Evolutionary conservation across 2,797 vertebrate species (phyloP), one percentile per base, ranked within the genome.

Genomic region (Onychomys torridus): DNA sequence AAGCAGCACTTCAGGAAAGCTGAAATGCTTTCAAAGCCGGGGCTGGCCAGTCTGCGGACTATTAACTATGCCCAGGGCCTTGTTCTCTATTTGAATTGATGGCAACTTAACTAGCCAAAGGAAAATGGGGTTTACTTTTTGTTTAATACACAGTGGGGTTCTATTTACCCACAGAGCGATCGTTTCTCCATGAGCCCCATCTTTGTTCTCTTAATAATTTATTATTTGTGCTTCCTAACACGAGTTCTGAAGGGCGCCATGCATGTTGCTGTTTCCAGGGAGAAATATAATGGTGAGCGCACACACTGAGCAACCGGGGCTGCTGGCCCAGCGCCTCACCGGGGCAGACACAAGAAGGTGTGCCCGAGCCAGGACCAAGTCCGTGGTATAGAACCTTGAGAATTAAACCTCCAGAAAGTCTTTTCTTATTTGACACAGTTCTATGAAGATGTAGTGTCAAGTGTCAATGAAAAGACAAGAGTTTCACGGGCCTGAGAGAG

Each of bases 1-100:
- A 99, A 99, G 99, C 99, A 99, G 98, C 99, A 99, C 99, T 99
- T 99, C 98, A 99, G 99, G 97, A 99, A 99, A 99, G 99, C 99
- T 99, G 99, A 99, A 99, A 99, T 98, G 99, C 98, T 99, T 99
- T 99, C 99, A 99, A 98, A 99, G 98, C 97, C 97, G 87, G 91
- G 98, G 98, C 98, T 98, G 98, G 98, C 98, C 98, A 97, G 95
- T 93, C 97, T 98, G 98, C 96, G 94, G 98, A 98, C 99, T 99
- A 99, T 99, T 99, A 99, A 99, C 99, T 99, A 99, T 99, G 99
- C 99, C 99, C 99, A 99, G 96, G 96, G 97, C 95, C 98, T 98
- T 98, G 88, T 97, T 98, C 95, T 95, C 97, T 87, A 97, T 98
- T 98, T 98, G 98, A 98, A 99, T 98, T 98, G 97, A 99, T 96